These are phyloP conservation scores for Linnaemya vulpina DNA, from an alignment of 2,888 invertebrate genomes.

Conservation along the genomic window DNA sequence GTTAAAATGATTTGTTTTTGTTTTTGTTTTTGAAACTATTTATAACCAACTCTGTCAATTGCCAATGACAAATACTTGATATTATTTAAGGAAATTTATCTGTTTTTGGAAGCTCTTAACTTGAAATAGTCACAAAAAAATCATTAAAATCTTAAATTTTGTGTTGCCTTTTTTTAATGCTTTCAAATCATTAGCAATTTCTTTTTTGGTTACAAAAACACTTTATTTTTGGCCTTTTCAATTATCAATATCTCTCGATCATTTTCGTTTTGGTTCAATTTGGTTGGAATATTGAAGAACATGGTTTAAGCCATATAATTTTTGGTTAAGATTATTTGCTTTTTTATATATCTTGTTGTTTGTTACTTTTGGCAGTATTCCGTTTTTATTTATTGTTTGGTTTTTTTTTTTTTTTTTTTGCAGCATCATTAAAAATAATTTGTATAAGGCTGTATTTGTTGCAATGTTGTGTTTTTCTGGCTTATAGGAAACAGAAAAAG, in stretches of 20 bases:
- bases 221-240: constrained; percentile 39
- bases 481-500: constrained; percentile 28
- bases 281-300: constrained; percentile 23
- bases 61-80: constrained; percentile 17
- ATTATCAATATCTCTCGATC: constrained; percentile 52
- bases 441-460: constrained; percentile 71
- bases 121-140: constrained; percentile 7
- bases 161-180: constrained; percentile 19
- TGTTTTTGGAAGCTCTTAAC: constrained; percentile 35
- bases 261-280: constrained; percentile 36
- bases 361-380: constrained; percentile 32
- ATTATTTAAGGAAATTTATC: constrained; percentile 49
- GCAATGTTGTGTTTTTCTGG: constrained; percentile 1
- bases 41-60: not conserved
- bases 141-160: constrained; percentile 18
- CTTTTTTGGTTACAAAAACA: constrained; percentile 53
- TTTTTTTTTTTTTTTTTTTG: constrained; percentile 77
- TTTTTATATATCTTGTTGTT: constrained; percentile 42
- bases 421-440: constrained; percentile 80
- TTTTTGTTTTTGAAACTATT: not conserved
- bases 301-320: constrained; percentile 36
- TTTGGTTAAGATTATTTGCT: constrained; percentile 43
- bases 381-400: not conserved
- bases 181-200: constrained; percentile 53
- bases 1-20: not conserved